Evolutionary conservation across 2,888 invertebrate species (phyloP), one percentile per base, ranked within the genome.

Genomic region (Rotaria socialis): DNA sequence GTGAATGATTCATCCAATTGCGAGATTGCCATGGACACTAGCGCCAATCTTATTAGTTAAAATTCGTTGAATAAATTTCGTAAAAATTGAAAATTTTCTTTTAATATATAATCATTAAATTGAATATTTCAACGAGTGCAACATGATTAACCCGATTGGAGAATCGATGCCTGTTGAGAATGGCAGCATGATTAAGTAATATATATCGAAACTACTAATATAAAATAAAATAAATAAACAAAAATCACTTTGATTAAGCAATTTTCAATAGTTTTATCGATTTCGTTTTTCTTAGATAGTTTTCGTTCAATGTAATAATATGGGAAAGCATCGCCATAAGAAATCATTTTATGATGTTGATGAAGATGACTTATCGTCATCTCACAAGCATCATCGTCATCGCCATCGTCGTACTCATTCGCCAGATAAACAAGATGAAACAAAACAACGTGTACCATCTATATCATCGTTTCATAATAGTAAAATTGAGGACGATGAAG

Each of bases 341-440:
- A 67, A 67, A 80, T 80, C 80, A 47, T 80, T 80, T n/a, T 47
- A 80, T n/a, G 80, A 80, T n/a, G 80, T 43, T 6, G 67, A 67
- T 14, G 47, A 43, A 10, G 80, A 80, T 47, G 80, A 80, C 5
- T n/a, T 80, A 10, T 8, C 24, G 4, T 47, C 80, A 80, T 47
- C 8, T 47, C 80, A 14, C 47, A 47, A 14, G 16, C 22, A 41
- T 43, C 43, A 74, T 74, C 74, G n/a, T 43, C 74, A 41, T 74
- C 35, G 27, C 35, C 41, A 14, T 41, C 47, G 80, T 14, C 67
- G 35, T 14, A 24, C n/a, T 19, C 35, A 41, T 35, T 60, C 60
- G 10, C 14, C 14, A 27, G 67, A 67, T 27, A 67, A 67, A 35
- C 67, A 67, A 67, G 35, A 67, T 35, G 67, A 67, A 67, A 67